phyloP scores from a whole-genome alignment of 2,113 vertebrate species.

The Nanorana parkeri region DNA sequence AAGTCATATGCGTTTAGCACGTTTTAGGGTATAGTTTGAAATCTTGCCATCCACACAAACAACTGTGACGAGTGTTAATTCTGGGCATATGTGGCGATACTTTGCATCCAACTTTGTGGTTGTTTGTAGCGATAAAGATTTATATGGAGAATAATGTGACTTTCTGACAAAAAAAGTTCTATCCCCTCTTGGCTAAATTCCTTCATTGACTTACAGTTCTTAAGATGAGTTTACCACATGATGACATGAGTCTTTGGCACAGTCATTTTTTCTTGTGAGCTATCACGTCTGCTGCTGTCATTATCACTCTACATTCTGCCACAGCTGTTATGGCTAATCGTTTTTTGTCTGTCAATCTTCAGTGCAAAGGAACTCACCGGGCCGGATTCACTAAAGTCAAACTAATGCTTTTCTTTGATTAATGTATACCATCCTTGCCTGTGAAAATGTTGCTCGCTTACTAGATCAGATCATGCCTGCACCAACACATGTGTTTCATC shows the following conservation, averaged over 20 bases:
- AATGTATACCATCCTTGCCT: too few relatives aligned
- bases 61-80: slow-evolving; percentile 16
- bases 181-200: slow-evolving; percentile 2
- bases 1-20: slow-evolving; percentile 5
- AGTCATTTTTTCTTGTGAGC: not conserved
- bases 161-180: slow-evolving; percentile 18
- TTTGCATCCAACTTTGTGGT: not conserved
- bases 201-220: slow-evolving; percentile 11
- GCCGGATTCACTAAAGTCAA: too few relatives aligned
- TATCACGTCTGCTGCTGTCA: not conserved
- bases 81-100: not conserved
- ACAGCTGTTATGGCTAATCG: too few relatives aligned
- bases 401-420: too few relatives aligned
- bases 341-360: too few relatives aligned
- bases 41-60: slow-evolving; percentile 14
- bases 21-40: slow-evolving; percentile 38
- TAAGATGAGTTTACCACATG: slow-evolving; percentile 15
- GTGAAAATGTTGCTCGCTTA: too few relatives aligned
- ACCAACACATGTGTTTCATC: too few relatives aligned
- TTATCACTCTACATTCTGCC: not conserved
- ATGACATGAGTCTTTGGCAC: not conserved
- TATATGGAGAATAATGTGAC: slow-evolving; percentile 13
- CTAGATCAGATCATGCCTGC: too few relatives aligned
- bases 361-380: too few relatives aligned
- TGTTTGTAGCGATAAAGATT: not conserved